A percentile compares a stretch with the other conserved stretches of the same genome.
Conservation (phyloP, 2,113 vertebrate species). For the Castor canadensis region DNA sequence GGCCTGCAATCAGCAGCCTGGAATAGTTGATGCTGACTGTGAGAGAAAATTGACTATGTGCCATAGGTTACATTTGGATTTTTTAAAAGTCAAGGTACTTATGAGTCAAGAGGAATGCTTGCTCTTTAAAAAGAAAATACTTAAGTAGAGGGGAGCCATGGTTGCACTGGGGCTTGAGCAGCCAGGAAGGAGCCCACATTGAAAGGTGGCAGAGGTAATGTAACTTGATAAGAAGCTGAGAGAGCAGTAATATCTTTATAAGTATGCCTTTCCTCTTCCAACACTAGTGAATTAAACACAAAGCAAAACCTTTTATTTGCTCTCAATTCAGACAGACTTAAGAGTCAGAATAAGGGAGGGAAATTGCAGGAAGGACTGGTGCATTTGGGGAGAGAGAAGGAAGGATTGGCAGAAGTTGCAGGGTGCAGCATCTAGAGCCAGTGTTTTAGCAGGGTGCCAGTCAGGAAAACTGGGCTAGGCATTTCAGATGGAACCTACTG, state of each 20-base stretch:
- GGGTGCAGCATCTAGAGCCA: not conserved
- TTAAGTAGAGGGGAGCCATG: not conserved
- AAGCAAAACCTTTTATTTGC: not conserved
- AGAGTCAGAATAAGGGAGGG: not conserved
- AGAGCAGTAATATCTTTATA: not conserved
- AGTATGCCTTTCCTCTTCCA: not conserved
- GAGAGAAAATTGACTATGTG: not conserved
- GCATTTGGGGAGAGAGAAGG: not conserved
- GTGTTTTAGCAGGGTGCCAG: not conserved
- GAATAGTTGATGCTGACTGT: not conserved
- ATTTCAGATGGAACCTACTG: not conserved
- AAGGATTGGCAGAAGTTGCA: not conserved
- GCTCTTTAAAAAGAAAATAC: slow-evolving; percentile 39
- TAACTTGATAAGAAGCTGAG: slow-evolving; percentile 26
- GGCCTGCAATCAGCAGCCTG: not conserved
- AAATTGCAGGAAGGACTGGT: not conserved
- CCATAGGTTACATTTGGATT: slow-evolving; percentile 46
- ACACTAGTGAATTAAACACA: slow-evolving; percentile 1
- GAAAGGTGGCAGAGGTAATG: not conserved
- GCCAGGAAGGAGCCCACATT: not conserved
- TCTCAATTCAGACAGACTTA: not conserved
- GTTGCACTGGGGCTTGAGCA: not conserved
- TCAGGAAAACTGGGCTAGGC: not conserved
- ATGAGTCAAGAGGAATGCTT: slow-evolving; percentile 35
- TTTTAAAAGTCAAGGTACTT: slow-evolving; percentile 13